Evolutionary conservation across 2,888 invertebrate genomes (phyloP).

Genomic region (Sicus ferrugineus): DNA sequence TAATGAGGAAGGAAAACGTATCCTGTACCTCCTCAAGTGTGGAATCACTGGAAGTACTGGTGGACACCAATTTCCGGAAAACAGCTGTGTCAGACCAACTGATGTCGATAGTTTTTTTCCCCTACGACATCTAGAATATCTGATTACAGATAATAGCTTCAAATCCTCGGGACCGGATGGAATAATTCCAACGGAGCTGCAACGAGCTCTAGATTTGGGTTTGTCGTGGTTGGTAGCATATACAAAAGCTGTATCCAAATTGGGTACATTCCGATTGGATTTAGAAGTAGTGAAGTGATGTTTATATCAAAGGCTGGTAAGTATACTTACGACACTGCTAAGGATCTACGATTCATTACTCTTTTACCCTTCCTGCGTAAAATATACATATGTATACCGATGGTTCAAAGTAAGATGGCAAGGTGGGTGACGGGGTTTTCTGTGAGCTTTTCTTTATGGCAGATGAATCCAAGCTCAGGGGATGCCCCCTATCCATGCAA

Average conservation of each 20-base stretch:
- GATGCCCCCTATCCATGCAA: too few relatives aligned
- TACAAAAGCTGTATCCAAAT: too few relatives aligned
- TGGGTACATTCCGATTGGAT: too few relatives aligned
- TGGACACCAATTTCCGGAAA: neutral
- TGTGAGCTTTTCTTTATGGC: too few relatives aligned
- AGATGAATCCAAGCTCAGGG: too few relatives aligned
- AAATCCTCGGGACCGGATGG: neutral
- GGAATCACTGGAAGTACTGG: neutral
- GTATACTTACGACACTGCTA: neutral
- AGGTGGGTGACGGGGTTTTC: too few relatives aligned
- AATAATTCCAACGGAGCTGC: neutral
- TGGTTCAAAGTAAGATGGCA: too few relatives aligned
- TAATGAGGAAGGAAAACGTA: neutral
- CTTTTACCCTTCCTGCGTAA: neutral
- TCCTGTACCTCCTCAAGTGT: neutral
- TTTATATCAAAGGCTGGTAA: neutral
- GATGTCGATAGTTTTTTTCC: neutral
- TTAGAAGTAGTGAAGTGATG: too few relatives aligned
- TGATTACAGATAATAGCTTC: neutral
- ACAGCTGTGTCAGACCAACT: neutral
- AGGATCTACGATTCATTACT: neutral
- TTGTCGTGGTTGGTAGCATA: too few relatives aligned
- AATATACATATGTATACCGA: too few relatives aligned
- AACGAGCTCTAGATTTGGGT: neutral
- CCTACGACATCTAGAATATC: neutral